Evolutionary conservation across 1,140 invertebrate species (phyloP).

Genomic region (Neuroterus valhalla): DNA sequence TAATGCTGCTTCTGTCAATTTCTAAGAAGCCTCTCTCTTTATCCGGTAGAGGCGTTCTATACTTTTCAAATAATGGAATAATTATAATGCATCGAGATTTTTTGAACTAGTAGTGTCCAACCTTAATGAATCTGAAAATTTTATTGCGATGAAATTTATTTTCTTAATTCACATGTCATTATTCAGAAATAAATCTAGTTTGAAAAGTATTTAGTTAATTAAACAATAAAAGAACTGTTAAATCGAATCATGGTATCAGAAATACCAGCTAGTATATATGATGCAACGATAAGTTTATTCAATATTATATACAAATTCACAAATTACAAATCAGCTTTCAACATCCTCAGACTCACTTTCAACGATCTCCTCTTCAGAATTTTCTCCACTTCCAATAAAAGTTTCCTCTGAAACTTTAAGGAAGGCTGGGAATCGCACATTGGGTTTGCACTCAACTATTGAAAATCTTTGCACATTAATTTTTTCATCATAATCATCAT

Average conservation of each 20-base stretch:
- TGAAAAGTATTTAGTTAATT: not conserved
- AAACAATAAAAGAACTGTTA: not conserved
- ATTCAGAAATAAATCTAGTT: not conserved
- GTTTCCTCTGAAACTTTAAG: constrained; percentile 63
- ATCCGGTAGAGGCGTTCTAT: not conserved
- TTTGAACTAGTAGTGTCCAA: too few relatives aligned
- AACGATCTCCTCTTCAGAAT: constrained; percentile 65
- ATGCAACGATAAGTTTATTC: not conserved
- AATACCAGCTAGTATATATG: not conserved
- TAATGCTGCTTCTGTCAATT: too few relatives aligned
- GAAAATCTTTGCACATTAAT: constrained; percentile 47
- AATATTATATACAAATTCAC: not conserved
- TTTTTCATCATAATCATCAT: constrained; percentile 42
- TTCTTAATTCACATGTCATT: too few relatives aligned
- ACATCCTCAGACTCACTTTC: constrained; percentile 6
- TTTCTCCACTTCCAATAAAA: constrained; percentile 70
- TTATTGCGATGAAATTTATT: too few relatives aligned
- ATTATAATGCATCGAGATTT: not conserved
- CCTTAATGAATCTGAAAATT: too few relatives aligned
- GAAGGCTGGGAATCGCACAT: constrained; percentile 37
- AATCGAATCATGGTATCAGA: not conserved
- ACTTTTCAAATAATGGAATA: not conserved
- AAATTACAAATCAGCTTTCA: constrained; percentile 21
- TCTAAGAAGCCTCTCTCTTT: not conserved
- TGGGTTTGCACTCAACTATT: constrained; percentile 43